Evolutionary conservation across 2,113 vertebrate genomes (phyloP).

Genomic region (Ailurus styani): DNA sequence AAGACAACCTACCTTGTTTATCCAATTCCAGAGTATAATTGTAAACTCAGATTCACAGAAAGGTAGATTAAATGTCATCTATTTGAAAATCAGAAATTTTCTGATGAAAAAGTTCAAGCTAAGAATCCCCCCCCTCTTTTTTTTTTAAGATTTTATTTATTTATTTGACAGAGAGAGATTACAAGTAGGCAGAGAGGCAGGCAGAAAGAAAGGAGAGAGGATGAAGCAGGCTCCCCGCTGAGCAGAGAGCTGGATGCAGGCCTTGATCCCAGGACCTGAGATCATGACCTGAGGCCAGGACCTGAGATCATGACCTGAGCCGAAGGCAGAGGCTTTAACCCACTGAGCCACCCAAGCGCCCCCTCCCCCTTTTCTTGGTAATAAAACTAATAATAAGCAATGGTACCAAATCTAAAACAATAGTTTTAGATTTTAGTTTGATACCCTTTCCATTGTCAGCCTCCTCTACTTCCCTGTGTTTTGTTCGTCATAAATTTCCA

Average conservation of each 20-base stretch:
- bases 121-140: background rate
- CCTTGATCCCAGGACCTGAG: too few relatives aligned
- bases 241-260: too few relatives aligned
- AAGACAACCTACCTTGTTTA: background rate
- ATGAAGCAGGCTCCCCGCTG: too few relatives aligned
- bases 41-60: slow-evolving; percentile 4
- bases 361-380: background rate
- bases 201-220: too few relatives aligned
- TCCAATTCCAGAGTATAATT: slow-evolving; percentile 1
- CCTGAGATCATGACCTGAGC: too few relatives aligned
- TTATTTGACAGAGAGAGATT: too few relatives aligned
- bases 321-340: too few relatives aligned
- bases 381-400: background rate
- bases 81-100: slow-evolving; percentile 15
- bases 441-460: background rate
- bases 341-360: too few relatives aligned
- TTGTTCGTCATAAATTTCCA: background rate
- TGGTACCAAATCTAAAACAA: background rate
- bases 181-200: too few relatives aligned
- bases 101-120: background rate
- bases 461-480: background rate
- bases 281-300: too few relatives aligned
- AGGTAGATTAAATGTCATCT: background rate
- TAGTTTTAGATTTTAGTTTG: background rate
- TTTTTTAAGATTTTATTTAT: too few relatives aligned